These are phyloP conservation scores for Pleuronectes platessa DNA, from an alignment of 2,113 vertebrate genomes.

Conservation along the genomic window DNA sequence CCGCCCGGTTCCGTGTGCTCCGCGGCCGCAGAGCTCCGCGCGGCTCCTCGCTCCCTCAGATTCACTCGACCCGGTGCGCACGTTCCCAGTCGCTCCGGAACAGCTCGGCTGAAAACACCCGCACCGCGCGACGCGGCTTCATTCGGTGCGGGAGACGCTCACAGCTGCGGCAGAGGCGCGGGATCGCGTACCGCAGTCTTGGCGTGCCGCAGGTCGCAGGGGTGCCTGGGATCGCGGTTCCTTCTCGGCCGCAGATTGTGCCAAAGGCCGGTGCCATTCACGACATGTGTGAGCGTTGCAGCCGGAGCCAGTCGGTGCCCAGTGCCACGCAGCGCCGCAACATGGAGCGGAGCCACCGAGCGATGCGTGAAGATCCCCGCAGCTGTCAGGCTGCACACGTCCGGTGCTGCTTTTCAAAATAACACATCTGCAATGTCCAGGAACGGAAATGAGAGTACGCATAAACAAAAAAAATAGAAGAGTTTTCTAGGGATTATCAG, in stretches of 20 bases:
- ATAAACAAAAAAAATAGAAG: no score
- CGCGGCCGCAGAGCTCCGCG: background rate
- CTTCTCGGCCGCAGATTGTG: conserved; percentile 23
- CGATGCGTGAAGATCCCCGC: conserved; percentile 43
- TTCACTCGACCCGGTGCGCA: background rate
- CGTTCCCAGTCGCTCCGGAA: conserved; percentile 36
- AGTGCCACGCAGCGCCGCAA: conserved; percentile 78
- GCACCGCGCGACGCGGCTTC: conserved; percentile 42
- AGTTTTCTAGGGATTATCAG: no score
- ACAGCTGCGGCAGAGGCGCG: conserved; percentile 59
- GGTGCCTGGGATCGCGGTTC: conserved; percentile 12
- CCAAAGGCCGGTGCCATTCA: conserved; percentile 39
- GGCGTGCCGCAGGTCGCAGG: conserved; percentile 48
- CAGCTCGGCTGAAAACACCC: conserved; percentile 41
- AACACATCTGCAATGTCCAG: conserved; percentile 5
- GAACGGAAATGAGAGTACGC: no score
- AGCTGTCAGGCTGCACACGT: background rate
- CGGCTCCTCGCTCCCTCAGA: background rate
- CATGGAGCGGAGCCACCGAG: conserved; percentile 60
- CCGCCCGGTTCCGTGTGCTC: conserved; percentile 20
- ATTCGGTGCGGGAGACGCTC: background rate
- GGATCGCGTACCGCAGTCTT: conserved; percentile 25
- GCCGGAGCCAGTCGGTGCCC: conserved; percentile 45
- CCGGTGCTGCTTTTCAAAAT: conserved; percentile 44
- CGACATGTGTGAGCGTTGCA: conserved; percentile 31